Evolutionary conservation across 2,888 invertebrate genomes (phyloP).

Genomic region (Aethes cnicana): DNA sequence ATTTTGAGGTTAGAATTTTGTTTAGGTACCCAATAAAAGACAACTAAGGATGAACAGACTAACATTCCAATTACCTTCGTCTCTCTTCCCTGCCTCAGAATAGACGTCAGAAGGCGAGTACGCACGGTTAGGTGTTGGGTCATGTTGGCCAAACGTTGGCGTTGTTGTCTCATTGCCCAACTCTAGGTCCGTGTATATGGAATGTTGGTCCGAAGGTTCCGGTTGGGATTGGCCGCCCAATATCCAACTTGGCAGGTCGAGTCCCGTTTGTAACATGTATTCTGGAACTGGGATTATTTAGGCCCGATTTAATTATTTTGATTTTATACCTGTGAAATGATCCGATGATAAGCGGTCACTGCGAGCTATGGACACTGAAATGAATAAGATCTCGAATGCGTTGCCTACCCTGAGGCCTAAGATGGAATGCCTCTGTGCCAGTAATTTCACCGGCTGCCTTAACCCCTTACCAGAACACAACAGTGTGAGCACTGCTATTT

Average conservation of each 20-base stretch:
- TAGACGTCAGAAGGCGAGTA: slow-evolving; percentile 24
- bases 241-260: slow-evolving; percentile 24
- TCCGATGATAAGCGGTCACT: too few relatives aligned
- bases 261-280: neutral
- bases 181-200: neutral
- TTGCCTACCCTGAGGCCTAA: too few relatives aligned
- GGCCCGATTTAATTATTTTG: neutral
- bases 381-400: too few relatives aligned
- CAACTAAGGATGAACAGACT: too few relatives aligned
- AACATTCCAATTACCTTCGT: slow-evolving; percentile 11
- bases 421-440: too few relatives aligned
- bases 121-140: neutral
- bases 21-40: too few relatives aligned
- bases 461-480: too few relatives aligned
- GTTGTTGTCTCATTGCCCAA: neutral
- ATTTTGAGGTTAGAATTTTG: too few relatives aligned
- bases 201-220: neutral
- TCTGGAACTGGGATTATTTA: slow-evolving; percentile 1
- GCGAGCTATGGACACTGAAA: too few relatives aligned
- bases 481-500: too few relatives aligned
- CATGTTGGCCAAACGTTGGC: neutral
- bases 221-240: neutral
- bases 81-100: neutral
- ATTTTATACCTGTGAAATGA: too few relatives aligned
- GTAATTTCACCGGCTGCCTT: too few relatives aligned